These are phyloP conservation scores for Tiliacea aurago DNA, from an alignment of 2,888 invertebrate species.

Conservation along the genomic window DNA sequence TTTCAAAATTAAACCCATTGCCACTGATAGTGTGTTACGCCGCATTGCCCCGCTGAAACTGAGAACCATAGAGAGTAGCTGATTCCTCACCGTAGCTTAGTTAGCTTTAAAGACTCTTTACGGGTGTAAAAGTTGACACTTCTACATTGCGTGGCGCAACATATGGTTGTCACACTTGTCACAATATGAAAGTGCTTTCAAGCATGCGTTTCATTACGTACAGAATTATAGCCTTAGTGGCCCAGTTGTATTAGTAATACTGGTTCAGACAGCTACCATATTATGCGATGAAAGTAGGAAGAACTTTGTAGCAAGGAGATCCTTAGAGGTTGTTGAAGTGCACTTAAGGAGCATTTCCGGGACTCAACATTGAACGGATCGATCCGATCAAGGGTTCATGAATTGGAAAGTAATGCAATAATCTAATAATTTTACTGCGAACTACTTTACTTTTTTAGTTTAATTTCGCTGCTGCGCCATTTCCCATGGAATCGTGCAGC, in stretches of 20 bases:
- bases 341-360: not conserved
- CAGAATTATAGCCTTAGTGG: constrained; percentile 32
- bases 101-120: not conserved
- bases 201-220: constrained; percentile 35
- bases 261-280: not conserved
- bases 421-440: no score
- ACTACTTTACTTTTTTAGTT: no score
- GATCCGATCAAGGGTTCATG: not conserved
- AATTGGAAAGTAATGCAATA: not conserved
- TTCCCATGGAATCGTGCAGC: no score
- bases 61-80: not conserved
- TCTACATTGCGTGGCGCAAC: constrained; percentile 24
- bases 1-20: no score
- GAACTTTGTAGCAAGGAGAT: not conserved
- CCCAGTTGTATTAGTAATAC: constrained; percentile 2
- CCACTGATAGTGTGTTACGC: no score
- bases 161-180: constrained; percentile 33
- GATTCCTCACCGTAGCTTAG: not conserved
- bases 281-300: constrained; percentile 9
- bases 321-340: not conserved
- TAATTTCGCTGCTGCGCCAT: no score
- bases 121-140: constrained; percentile 23
- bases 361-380: not conserved
- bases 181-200: constrained; percentile 46
- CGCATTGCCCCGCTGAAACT: no score